Conservation (phyloP, 1,140 invertebrate species). For the Cherax destructor region DNA sequence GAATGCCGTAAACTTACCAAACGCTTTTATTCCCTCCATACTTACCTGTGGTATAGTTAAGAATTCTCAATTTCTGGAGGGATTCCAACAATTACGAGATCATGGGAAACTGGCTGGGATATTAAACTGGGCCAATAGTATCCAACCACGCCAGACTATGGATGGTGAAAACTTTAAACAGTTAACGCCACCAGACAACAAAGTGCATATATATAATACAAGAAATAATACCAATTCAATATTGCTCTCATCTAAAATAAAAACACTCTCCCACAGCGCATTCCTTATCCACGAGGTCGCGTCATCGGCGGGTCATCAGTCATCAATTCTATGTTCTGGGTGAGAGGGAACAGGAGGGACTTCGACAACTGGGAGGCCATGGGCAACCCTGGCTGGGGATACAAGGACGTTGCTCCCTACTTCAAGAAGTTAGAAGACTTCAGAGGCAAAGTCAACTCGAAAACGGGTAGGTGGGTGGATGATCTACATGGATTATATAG, state of each 20-base stretch:
- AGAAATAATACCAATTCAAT: neutral
- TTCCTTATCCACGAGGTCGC: slow-evolving; percentile 87
- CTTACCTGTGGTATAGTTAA: too few species aligned
- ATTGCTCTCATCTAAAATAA: neutral
- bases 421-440: slow-evolving; percentile 93
- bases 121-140: too few species aligned
- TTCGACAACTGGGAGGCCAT: slow-evolving; percentile 92
- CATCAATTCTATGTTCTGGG: slow-evolving; percentile 82
- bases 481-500: neutral
- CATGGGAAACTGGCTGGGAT: too few species aligned
- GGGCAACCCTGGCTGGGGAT: slow-evolving; percentile 94
- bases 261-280: slow-evolving; percentile 23
- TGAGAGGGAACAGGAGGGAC: slow-evolving; percentile 88
- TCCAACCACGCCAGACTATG: neutral
- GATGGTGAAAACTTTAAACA: neutral
- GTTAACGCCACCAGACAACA: neutral
- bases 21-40: too few species aligned
- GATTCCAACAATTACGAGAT: too few species aligned
- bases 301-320: slow-evolving; percentile 84
- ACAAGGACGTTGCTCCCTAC: slow-evolving; percentile 89
- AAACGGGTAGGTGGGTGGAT: slow-evolving; percentile 5
- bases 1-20: too few species aligned
- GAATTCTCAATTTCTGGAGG: too few species aligned
- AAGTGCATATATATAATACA: neutral
- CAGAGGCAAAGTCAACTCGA: slow-evolving; percentile 43